Evolutionary conservation across 2,113 vertebrate species (phyloP).

Genomic region (Nyctibius bracteatus): DNA sequence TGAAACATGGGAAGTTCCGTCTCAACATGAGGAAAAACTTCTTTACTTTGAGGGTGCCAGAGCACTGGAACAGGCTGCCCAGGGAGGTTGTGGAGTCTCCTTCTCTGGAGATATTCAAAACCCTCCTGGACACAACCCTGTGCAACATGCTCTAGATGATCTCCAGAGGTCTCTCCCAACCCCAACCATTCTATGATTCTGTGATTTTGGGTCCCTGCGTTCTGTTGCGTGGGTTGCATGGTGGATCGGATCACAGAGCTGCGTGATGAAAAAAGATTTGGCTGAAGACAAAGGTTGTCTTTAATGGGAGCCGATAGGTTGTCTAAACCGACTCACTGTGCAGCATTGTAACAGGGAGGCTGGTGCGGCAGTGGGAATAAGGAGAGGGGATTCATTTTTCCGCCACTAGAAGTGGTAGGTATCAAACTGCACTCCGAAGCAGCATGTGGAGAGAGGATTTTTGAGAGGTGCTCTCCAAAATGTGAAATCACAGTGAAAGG

Average conservation of each 20-base stretch:
- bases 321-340: background rate
- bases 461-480: background rate
- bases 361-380: too few species aligned
- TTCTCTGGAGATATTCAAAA: too few species aligned
- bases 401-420: accelerated
- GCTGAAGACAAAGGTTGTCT: accelerated
- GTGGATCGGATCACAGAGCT: background rate
- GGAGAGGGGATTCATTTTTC: background rate
- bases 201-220: background rate
- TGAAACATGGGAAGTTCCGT: too few species aligned
- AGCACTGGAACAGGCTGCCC: too few species aligned
- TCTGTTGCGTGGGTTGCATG: accelerated
- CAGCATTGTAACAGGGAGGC: background rate
- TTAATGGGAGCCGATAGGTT: accelerated
- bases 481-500: background rate
- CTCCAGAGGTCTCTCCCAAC: too few species aligned
- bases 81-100: too few species aligned
- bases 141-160: too few species aligned
- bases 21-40: too few species aligned
- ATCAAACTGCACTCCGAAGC: accelerated
- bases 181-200: too few species aligned
- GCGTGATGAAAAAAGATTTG: too few species aligned
- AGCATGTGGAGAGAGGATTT: background rate
- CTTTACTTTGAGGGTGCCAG: too few species aligned
- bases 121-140: too few species aligned